Conservation (phyloP, 2,797 vertebrate species). For the Pseudotriccus pelzelni region DNA sequence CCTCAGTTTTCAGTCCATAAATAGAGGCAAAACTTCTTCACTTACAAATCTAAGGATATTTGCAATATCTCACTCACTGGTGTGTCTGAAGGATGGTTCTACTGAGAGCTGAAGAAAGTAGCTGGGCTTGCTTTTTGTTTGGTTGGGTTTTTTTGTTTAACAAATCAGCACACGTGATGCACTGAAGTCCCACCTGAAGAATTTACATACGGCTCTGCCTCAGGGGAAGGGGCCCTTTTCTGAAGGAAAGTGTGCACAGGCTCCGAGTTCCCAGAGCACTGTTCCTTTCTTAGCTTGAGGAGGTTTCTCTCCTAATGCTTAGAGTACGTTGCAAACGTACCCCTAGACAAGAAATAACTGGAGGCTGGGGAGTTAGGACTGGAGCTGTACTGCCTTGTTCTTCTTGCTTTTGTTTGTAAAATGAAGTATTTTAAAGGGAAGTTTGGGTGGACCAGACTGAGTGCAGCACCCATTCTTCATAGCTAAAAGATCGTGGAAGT, state of each 20-base stretch:
- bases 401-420: background rate
- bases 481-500: background rate
- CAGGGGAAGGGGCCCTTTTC: background rate
- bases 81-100: background rate
- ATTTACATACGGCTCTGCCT: background rate
- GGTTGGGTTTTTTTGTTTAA: background rate
- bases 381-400: background rate
- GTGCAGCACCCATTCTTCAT: background rate
- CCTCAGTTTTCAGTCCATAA: background rate
- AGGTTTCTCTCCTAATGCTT: background rate
- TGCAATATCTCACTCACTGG: background rate
- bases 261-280: background rate
- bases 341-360: background rate
- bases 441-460: background rate
- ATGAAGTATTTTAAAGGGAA: background rate
- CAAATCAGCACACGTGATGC: background rate
- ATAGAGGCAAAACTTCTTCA: background rate
- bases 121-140: background rate
- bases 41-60: rapidly evolving
- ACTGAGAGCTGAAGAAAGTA: background rate
- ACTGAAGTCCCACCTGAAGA: background rate
- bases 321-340: background rate
- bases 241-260: background rate
- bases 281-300: background rate
- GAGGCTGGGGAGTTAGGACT: background rate